Evolutionary conservation across 2,113 vertebrate species (phyloP).

Genomic region (Toxotes chatareus): DNA sequence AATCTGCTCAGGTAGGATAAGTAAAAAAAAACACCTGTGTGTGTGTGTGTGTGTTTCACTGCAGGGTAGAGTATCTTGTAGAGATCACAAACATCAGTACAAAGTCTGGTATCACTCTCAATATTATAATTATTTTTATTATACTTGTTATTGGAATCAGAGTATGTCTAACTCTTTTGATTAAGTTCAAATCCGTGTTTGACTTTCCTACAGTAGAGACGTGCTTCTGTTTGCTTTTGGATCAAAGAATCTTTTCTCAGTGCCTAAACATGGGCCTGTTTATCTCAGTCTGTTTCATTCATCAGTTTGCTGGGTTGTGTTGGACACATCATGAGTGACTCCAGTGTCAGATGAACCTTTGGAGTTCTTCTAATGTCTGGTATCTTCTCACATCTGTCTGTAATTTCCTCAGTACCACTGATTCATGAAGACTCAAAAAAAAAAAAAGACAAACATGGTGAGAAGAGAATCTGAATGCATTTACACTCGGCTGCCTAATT

Average conservation of each 20-base stretch:
- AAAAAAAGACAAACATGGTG: too few relatives aligned
- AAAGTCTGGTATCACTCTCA: neutral
- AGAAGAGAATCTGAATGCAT: too few relatives aligned
- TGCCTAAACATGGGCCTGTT: neutral
- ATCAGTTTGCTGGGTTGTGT: neutral
- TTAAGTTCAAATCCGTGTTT: neutral
- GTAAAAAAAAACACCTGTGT: neutral
- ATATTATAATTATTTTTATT: too few relatives aligned
- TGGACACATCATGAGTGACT: too few relatives aligned
- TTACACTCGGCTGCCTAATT: too few relatives aligned
- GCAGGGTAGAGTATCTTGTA: neutral
- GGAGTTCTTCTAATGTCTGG: too few relatives aligned
- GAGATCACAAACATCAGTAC: neutral
- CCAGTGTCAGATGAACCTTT: too few relatives aligned
- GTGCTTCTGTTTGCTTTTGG: conserved; percentile 1
- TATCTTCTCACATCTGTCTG: too few relatives aligned
- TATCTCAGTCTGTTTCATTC: neutral
- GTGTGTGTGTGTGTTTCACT: neutral
- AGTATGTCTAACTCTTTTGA: too few relatives aligned
- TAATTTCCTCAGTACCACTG: neutral
- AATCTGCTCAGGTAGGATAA: neutral
- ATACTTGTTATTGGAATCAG: too few relatives aligned
- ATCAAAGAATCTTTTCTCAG: neutral
- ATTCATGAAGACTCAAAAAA: neutral
- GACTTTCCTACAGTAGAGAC: neutral